Conservation (phyloP, 2,797 vertebrate genomes). For the Sus cebifrons region DNA sequence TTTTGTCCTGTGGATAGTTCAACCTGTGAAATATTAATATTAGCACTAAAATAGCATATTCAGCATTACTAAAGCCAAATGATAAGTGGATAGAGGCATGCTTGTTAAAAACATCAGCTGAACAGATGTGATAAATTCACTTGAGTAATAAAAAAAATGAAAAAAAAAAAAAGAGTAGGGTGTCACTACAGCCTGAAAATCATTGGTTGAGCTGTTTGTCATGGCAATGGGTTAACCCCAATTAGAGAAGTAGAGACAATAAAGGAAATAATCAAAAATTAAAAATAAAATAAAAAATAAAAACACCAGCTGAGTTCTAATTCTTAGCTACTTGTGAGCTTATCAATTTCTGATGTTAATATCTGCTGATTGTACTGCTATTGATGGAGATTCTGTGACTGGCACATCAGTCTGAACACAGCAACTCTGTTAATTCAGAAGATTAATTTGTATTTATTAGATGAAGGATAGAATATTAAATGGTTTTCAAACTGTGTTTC, state of each 20-base stretch:
- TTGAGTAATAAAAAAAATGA: no score
- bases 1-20: neutral
- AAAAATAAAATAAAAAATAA: neutral
- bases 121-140: no score
- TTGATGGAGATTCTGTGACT: neutral
- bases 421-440: neutral
- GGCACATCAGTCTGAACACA: neutral
- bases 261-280: neutral
- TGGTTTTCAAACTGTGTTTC: neutral
- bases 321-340: neutral
- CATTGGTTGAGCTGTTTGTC: neutral
- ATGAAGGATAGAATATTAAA: neutral
- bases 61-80: neutral
- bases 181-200: neutral
- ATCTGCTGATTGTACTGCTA: no score
- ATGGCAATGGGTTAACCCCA: neutral
- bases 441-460: neutral
- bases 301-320: neutral
- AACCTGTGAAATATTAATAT: neutral
- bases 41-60: neutral
- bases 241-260: neutral
- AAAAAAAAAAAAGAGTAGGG: neutral
- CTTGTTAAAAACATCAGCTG: neutral
- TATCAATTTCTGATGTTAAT: neutral
- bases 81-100: neutral